A percentile compares a stretch with the other conserved stretches of the same genome.
Evolutionary conservation across 92 coral and sea anemone species (phyloP).

Genomic region (Palythoa grandiflora): DNA sequence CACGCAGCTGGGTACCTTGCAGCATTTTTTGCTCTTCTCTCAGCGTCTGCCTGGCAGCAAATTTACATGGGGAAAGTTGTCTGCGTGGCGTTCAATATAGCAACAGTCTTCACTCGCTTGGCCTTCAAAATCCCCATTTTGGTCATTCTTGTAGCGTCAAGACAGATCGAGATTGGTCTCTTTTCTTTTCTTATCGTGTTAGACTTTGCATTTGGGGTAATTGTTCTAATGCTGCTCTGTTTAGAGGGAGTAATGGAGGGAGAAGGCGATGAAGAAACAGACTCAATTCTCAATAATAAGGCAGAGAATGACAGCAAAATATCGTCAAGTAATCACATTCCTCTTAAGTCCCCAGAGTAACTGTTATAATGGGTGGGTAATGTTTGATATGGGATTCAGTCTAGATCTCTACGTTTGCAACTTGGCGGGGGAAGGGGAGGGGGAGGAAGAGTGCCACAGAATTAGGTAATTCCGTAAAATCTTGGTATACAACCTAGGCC

Average conservation of each 20-base stretch:
- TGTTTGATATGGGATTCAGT: neutral
- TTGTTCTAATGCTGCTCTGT: conserved; percentile 46
- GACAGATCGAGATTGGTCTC: conserved; percentile 48
- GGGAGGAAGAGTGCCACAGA: too few relatives aligned
- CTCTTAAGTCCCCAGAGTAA: neutral
- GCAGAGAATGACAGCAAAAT: neutral
- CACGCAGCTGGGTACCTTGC: conserved; percentile 54
- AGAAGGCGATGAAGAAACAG: conserved; percentile 28
- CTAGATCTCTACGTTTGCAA: too few relatives aligned
- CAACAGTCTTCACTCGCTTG: conserved; percentile 44
- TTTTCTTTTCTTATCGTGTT: conserved; percentile 41
- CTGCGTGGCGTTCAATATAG: conserved; percentile 54
- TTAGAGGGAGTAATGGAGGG: conserved; percentile 33
- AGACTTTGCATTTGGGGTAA: conserved; percentile 37
- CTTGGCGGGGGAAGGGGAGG: too few relatives aligned
- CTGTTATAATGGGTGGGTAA: neutral
- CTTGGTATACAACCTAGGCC: too few relatives aligned
- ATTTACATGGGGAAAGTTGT: conserved; percentile 53
- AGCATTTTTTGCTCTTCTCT: conserved; percentile 31
- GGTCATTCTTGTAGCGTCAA: conserved; percentile 48
- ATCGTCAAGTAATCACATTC: conserved; percentile 2
- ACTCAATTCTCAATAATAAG: conserved; percentile 30
- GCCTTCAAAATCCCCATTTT: conserved; percentile 46
- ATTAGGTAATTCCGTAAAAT: too few relatives aligned
- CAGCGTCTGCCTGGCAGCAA: conserved; percentile 48